Percentiles rank a stretch among this genome's conserved stretches.
Evolutionary conservation across 2,797 vertebrate species (phyloP).

Genomic region (Cetoscarus ocellatus): DNA sequence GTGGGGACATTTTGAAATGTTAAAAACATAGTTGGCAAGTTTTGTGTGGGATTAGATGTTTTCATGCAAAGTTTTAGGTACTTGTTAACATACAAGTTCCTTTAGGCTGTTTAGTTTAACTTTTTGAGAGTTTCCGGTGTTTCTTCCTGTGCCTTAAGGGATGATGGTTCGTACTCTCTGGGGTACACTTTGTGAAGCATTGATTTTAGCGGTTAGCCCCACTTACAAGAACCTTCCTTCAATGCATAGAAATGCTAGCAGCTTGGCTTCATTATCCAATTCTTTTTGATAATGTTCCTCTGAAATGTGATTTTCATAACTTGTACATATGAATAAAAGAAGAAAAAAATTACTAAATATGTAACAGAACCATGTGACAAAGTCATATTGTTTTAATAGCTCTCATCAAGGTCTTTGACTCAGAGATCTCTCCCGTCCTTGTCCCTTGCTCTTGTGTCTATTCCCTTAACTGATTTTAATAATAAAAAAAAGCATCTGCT

Average conservation of each 20-base stretch:
- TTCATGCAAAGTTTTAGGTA: conserved; percentile 36
- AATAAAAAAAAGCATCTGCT: conserved; percentile 40
- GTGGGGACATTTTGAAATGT: conserved; percentile 73
- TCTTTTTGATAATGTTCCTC: not conserved
- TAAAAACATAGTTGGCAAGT: conserved; percentile 74
- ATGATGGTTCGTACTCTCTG: conserved; percentile 46
- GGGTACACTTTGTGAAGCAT: conserved; percentile 50
- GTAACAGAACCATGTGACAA: conserved; percentile 33
- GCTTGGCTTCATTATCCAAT: conserved; percentile 3
- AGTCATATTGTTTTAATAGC: conserved; percentile 34
- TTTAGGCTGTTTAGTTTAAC: conserved; percentile 58
- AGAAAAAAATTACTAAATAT: conserved; percentile 26
- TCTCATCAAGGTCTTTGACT: conserved; percentile 47
- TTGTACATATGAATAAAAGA: conserved; percentile 14
- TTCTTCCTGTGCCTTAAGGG: conserved; percentile 62
- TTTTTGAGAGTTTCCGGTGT: conserved; percentile 69
- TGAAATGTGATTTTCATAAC: conserved; percentile 22
- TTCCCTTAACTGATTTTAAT: conserved; percentile 44
- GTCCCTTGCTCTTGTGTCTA: conserved; percentile 19
- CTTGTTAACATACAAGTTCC: conserved; percentile 51
- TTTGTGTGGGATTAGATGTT: conserved; percentile 45
- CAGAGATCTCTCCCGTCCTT: conserved; percentile 44
- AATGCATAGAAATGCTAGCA: not conserved
- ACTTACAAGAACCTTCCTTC: conserved; percentile 19
- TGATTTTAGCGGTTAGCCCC: conserved; percentile 31